Conservation (phyloP, 2,797 vertebrate genomes). For the Amphiprion clarkii region DNA sequence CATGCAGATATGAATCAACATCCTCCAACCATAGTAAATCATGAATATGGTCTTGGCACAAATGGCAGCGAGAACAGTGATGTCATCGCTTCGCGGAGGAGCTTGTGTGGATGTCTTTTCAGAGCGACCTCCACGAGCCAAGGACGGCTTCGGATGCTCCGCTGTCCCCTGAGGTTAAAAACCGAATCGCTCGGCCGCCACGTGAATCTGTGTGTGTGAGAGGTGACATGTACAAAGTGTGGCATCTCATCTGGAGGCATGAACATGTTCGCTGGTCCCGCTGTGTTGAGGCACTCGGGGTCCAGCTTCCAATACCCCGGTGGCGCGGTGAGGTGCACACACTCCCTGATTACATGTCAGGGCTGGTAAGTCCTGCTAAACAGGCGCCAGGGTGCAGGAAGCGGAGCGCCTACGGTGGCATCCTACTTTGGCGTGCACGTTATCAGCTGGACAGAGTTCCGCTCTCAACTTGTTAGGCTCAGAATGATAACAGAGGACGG, state of each 20-base stretch:
- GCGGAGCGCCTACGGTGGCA: constrained; percentile 32
- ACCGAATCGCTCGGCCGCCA: neutral
- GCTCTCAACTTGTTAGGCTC: constrained; percentile 53
- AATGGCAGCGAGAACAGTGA: neutral
- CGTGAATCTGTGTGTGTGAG: neutral
- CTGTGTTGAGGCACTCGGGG: constrained; percentile 28
- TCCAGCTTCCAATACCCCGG: constrained; percentile 31
- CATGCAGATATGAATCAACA: constrained; percentile 2
- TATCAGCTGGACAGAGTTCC: constrained; percentile 49
- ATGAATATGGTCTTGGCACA: neutral
- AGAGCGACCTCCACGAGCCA: constrained; percentile 22
- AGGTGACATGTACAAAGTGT: constrained; percentile 62
- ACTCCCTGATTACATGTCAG: constrained; percentile 78
- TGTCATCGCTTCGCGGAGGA: neutral
- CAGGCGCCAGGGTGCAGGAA: constrained; percentile 34
- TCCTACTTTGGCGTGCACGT: constrained; percentile 36
- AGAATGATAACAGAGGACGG: constrained; percentile 63
- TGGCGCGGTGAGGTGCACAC: constrained; percentile 44
- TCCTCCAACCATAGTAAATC: constrained; percentile 1
- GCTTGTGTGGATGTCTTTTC: constrained; percentile 10
- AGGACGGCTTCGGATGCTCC: constrained; percentile 18
- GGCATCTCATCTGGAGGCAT: constrained; percentile 70
- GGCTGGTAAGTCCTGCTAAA: constrained; percentile 65
- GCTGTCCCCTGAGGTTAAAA: constrained; percentile 24
- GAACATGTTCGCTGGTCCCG: constrained; percentile 22